Base-by-base conservation (phyloP, 2,797 vertebrate species). In the Steatocranus sp. region DNA sequence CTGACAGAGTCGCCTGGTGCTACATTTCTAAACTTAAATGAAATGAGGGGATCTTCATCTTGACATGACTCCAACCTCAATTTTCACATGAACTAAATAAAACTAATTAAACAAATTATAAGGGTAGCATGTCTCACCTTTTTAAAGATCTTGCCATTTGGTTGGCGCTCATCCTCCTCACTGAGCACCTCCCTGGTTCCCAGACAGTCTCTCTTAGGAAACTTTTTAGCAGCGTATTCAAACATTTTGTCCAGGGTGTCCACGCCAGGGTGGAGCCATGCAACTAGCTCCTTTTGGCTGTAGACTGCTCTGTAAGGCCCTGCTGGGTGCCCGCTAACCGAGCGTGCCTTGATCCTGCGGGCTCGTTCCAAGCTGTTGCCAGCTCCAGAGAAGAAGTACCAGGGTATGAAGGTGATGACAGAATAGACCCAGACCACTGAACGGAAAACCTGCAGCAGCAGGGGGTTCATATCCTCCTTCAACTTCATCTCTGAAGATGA, bases 91-190 rank as follows among this genome's bases (percentile, higher is more conserved):
- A 73, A 12, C 25, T 70, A 30, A 46, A 25, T 46, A 11, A 46
- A 70, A 70, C 23, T n/a, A 48, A 73, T 30, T 27, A 48, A 73
- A 70, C 18, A 75, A 79, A 10, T 7, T 27, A 17, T 5, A 6
- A 18, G 3, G 32, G 11, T 10, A 50, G 25, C 17, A 20, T 6
- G 53, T 68, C n/a, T 93, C 91, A 99, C 99, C 98, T 99, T 99
- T 88, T 99, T 99, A 94, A 99, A 99, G 88, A 99, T 93, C 87
- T 99, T 99, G 79, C 98, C 98, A 6, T 98, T 99, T 2, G 97
- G 97, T 81, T 99, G 99, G 43, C 97, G 90, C 95, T 99, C 99
- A 91, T 99, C 99, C 92, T 99, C 99, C 87, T 99, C 99, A 58
- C 97, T 99, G 61, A 99, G 96, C 82, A 99, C 89, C 94, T 98